These are phyloP conservation scores for Agriopis marginaria DNA, from an alignment of 2,888 invertebrate genomes.

Conservation along the genomic window DNA sequence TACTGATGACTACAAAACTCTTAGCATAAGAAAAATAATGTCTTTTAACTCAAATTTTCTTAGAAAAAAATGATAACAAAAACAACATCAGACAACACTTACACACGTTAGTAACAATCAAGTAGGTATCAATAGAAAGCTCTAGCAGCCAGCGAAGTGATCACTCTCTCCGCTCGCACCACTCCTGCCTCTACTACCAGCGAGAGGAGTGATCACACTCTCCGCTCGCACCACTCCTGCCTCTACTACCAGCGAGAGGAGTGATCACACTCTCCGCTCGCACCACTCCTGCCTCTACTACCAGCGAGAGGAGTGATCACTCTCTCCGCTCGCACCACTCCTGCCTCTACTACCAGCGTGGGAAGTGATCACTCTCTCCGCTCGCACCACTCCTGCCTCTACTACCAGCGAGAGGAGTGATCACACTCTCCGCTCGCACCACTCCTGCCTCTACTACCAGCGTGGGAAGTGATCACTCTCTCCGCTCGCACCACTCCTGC, in stretches of 20 bases:
- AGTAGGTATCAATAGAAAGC: background rate
- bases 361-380: background rate
- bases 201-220: no score
- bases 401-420: no score
- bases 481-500: background rate
- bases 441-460: background rate
- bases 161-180: no score
- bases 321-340: no score
- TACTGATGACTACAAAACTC: slow-evolving; percentile 11
- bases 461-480: no score
- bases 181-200: background rate
- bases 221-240: background rate
- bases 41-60: slow-evolving; percentile 31
- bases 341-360: background rate
- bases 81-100: slow-evolving; percentile 5
- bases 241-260: no score
- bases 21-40: slow-evolving; percentile 11
- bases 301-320: no score
- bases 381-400: background rate
- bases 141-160: background rate
- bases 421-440: background rate
- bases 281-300: background rate
- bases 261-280: background rate
- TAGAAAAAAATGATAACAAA: slow-evolving; percentile 19
- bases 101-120: background rate